Evolutionary conservation across 2,113 vertebrate species (phyloP), one percentile per base, ranked within the genome.

Genomic region (Gymnarchus niloticus): DNA sequence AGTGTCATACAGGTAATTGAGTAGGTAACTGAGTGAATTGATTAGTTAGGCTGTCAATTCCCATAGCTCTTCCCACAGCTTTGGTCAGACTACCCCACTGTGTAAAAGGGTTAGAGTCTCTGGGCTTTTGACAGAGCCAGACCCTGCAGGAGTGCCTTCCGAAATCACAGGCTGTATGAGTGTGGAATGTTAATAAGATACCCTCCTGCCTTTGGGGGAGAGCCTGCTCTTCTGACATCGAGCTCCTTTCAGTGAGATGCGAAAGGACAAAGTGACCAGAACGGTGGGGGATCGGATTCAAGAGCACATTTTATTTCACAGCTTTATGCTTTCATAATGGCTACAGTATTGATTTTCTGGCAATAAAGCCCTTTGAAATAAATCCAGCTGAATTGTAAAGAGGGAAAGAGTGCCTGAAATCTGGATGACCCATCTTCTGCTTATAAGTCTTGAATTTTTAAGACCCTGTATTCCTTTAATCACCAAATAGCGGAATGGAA

Each of bases 311-410:
- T 41, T 73, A 73, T 73, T 73, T 73, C 65, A 73, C 65, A 41
- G 65, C 65, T 41, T 37, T 41, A 19, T 37, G 65, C 65, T 73
- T 41, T 73, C 65, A 33, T 33, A 73, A 41, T 73, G 65, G 65
- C 65, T 73, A 33, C 65, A 73, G 65, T 73, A 73, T 41, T 41
- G 65, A 73, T 73, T 73, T 33, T 73, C 65, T 33, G n/a, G 41
- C 65, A 73, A 37, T 6, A 37, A 73, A 73, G 19, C 65, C 33
- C 65, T 73, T 73, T 73, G 65, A 73, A 73, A 73, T 73, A 73
- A 73, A 73, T 73, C 41, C 65, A 73, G 65, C 33, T 73, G 65
- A 73, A 73, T 73, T 73, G 33, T 73, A 33, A 41, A 73, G 65
- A 41, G 33, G 65, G 33, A 37, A 73, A 41, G 65, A 73, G 65